phyloP scores from a whole-genome alignment of 2,113 vertebrate species.

The Riparia riparia region DNA sequence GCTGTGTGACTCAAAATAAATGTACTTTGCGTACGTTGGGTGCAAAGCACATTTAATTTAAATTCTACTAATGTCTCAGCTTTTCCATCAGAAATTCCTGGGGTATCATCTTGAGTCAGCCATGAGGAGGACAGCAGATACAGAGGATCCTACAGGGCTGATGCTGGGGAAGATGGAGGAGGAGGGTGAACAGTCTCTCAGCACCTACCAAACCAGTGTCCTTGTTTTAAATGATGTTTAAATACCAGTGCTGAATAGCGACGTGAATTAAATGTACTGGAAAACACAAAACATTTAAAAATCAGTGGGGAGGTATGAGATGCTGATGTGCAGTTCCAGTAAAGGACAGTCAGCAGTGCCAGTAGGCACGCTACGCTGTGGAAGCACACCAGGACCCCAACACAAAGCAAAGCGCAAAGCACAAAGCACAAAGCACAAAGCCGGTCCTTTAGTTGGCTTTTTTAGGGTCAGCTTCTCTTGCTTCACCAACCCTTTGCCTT shows the following conservation, averaged over 20 bases:
- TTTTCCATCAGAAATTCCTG: neutral
- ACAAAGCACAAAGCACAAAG: neutral
- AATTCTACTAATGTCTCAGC: neutral
- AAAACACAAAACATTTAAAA: neutral
- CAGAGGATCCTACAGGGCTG: neutral
- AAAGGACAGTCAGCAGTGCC: neutral
- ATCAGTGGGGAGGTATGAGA: neutral
- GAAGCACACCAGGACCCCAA: neutral
- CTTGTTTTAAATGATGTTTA: neutral
- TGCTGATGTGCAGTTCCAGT: neutral
- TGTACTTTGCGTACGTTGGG: neutral
- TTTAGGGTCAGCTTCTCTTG: neutral
- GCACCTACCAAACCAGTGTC: neutral
- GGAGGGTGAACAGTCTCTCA: neutral
- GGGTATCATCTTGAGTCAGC: neutral
- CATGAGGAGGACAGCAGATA: neutral
- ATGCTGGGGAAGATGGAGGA: neutral
- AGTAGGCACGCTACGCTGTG: fast-evolving
- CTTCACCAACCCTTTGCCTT: neutral
- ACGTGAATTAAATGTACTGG: neutral
- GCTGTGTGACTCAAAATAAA: neutral
- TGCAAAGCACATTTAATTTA: neutral
- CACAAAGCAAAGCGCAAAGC: neutral
- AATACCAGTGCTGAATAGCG: neutral
- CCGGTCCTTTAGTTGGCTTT: neutral